phyloP scores from a whole-genome alignment of 1,140 invertebrate species.

The Ostrea denselamellosa region DNA sequence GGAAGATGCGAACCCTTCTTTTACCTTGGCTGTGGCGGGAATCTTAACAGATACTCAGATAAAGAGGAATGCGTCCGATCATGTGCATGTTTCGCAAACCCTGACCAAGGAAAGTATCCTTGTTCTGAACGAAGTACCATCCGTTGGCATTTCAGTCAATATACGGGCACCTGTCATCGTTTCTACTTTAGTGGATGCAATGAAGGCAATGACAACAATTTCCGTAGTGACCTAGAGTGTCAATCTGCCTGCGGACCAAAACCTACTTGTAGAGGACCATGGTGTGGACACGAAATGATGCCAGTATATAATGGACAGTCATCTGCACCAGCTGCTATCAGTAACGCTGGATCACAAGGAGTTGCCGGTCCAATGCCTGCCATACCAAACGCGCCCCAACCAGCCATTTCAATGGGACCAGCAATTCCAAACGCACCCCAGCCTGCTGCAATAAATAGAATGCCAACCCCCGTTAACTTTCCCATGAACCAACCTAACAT shows the following conservation, averaged over 20 bases:
- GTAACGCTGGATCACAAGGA: not conserved
- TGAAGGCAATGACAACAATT: not conserved
- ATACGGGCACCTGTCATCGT: slow-evolving; percentile 4
- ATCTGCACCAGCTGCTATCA: not conserved
- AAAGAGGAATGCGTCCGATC: not conserved
- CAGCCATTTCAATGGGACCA: not conserved
- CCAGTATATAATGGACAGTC: not conserved
- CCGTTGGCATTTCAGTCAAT: not conserved
- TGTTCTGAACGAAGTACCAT: not conserved
- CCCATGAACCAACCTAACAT: not conserved
- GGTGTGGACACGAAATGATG: not conserved
- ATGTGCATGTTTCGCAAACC: slow-evolving; percentile 1
- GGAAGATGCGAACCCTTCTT: not conserved
- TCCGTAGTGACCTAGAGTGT: not conserved
- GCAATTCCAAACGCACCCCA: not conserved
- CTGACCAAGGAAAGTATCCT: not conserved
- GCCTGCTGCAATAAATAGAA: not conserved
- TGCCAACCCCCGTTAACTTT: not conserved
- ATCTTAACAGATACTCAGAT: not conserved
- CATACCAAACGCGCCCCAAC: not conserved
- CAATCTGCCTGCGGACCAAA: not conserved
- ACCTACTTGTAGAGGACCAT: not conserved
- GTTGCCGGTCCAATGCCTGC: not conserved
- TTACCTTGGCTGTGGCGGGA: not conserved
- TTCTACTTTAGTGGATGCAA: slow-evolving; percentile 13